phyloP scores from a whole-genome alignment of 1,140 invertebrate genomes.

The Harlomillsia oculata region DNA sequence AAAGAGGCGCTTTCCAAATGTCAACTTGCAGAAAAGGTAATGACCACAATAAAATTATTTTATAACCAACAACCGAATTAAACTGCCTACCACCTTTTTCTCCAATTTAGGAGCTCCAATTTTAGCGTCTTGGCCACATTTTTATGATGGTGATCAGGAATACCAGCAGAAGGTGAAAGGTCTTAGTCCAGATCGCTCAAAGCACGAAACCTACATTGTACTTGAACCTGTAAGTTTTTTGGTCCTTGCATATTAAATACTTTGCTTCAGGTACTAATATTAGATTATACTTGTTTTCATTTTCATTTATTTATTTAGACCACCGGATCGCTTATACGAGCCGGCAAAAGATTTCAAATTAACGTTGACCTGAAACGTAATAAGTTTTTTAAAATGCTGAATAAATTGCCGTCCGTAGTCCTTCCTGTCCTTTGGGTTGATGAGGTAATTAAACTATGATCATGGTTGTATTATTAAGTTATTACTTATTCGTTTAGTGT shows the following conservation, averaged over 20 bases:
- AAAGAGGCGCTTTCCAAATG: slow-evolving; percentile 60
- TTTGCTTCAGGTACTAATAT: no score
- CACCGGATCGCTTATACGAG: slow-evolving; percentile 45
- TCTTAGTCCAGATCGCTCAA: slow-evolving; percentile 54
- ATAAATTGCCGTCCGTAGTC: slow-evolving; percentile 42
- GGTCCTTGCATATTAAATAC: neutral
- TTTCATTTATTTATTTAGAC: slow-evolving; percentile 38
- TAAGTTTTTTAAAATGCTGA: slow-evolving; percentile 39
- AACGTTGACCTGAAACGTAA: slow-evolving; percentile 44
- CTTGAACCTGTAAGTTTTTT: slow-evolving; percentile 52
- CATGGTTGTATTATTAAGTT: no score
- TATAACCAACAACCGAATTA: no score
- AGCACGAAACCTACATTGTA: slow-evolving; percentile 63
- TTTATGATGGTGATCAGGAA: slow-evolving; percentile 43
- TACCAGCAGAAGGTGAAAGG: slow-evolving; percentile 53
- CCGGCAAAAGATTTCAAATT: slow-evolving; percentile 46
- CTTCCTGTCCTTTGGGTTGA: slow-evolving; percentile 50
- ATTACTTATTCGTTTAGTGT: no score
- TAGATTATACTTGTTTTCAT: no score
- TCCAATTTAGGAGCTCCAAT: slow-evolving; percentile 58
- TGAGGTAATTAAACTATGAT: no score
- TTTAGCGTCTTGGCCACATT: slow-evolving; percentile 67
- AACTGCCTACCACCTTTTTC: no score
- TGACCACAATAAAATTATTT: no score
- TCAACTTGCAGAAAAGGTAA: slow-evolving; percentile 45